A percentile compares a stretch with the other conserved stretches of the same genome.
Evolutionary conservation across 2,888 invertebrate genomes (phyloP).

Genomic region (Caenorhabditis angaria): DNA sequence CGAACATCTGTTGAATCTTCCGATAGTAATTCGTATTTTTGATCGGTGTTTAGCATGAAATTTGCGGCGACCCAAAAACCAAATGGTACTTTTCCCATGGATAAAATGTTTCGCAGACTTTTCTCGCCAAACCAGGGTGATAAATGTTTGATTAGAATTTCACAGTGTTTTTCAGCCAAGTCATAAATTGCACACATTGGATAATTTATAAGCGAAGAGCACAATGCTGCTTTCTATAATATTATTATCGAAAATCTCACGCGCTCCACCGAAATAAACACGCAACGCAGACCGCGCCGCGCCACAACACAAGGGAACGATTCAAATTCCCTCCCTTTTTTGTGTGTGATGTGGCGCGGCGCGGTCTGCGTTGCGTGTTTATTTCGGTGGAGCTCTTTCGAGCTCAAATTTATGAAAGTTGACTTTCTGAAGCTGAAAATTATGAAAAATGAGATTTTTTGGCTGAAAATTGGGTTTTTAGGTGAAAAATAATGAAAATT

Average conservation of each 20-base stretch:
- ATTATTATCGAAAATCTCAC: not conserved
- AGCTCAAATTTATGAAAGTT: too few relatives aligned
- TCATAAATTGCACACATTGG: not conserved
- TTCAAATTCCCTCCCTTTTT: too few relatives aligned
- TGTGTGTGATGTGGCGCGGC: too few relatives aligned
- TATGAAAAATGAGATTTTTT: too few relatives aligned
- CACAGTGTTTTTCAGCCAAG: not conserved
- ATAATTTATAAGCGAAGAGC: not conserved
- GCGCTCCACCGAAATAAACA: too few relatives aligned
- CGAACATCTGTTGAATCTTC: constrained; percentile 1
- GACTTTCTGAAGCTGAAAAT: too few relatives aligned
- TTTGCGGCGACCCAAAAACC: constrained; percentile 1
- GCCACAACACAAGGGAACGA: too few relatives aligned
- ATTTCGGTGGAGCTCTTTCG: too few relatives aligned
- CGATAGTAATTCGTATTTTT: not conserved
- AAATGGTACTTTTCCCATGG: constrained; percentile 5
- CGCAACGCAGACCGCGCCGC: too few relatives aligned
- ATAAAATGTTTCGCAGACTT: not conserved
- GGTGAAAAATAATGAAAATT: too few relatives aligned
- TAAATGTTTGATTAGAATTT: constrained; percentile 3
- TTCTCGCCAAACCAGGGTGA: constrained; percentile 3
- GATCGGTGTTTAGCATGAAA: not conserved
- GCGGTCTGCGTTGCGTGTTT: too few relatives aligned
- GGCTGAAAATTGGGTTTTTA: too few relatives aligned
- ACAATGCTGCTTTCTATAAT: not conserved